Evolutionary conservation across 2,888 invertebrate genomes (phyloP), one percentile per base, ranked within the genome.

Genomic region (Molorchus minor): DNA sequence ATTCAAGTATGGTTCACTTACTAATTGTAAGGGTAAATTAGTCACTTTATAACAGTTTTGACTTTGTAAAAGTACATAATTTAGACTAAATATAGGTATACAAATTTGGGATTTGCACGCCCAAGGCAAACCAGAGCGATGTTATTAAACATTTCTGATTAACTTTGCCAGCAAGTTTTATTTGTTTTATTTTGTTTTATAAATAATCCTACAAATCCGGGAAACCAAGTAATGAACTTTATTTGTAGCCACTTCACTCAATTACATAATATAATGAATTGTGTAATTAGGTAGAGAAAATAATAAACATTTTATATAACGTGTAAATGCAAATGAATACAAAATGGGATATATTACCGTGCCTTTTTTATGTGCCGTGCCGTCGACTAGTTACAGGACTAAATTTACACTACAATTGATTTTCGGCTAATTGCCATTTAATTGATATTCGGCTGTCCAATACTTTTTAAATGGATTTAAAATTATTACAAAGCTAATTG

Each of bases 401-500:
- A 35, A 53, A 35, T 45, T 45, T 46, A 56, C 36, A 21, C 40
- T 40, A 16, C 29, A 46, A 45, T 47, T 46, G 55, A 55, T 55
- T 46, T 55, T 44, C 38, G 21, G 44, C 44, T 55, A 55, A 56
- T 56, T 20, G 55, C 46, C 33, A 10, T 56, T 47, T 56, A 56
- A 56, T 56, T 38, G 46, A 35, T 46, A 56, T 56, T 38, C 46
- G 47, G 40, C 47, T 56, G 40, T 56, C 10, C 29, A 33, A 47
- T 30, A 35, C 17, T 56, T 47, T 40, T 46, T 45, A n/a, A n/a
- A n/a, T n/a, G n/a, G n/a, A n/a, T n/a, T n/a, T n/a, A n/a, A n/a
- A n/a, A n/a, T n/a, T n/a, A n/a, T n/a, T n/a, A n/a, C n/a, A n/a
- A n/a, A n/a, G n/a, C n/a, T n/a, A n/a, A n/a, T n/a, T n/a, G n/a